Percentiles rank a stretch among this genome's conserved stretches.
Evolutionary conservation across 1,140 invertebrate species (phyloP).

Genomic region (Neuroterus valhalla): DNA sequence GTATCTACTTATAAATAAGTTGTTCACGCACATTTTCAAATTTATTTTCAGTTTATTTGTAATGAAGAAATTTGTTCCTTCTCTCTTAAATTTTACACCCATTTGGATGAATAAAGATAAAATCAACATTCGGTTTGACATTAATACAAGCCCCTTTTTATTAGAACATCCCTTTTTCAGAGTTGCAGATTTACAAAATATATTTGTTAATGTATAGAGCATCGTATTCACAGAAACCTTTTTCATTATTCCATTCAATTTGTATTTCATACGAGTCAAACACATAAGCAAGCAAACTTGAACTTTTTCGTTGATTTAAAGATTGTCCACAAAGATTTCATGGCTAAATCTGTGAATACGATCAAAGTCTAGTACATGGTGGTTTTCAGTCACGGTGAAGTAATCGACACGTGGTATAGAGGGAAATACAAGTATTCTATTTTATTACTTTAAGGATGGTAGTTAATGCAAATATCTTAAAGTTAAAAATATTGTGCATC

Average conservation of each 20-base stretch:
- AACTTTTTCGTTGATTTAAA: not conserved
- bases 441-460: slow-evolving; percentile 20
- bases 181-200: too few species aligned
- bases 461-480: slow-evolving; percentile 45
- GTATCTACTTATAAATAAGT: not conserved
- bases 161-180: too few species aligned
- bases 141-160: too few species aligned
- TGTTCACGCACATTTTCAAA: not conserved
- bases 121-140: too few species aligned
- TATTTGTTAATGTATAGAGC: too few species aligned
- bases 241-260: too few species aligned
- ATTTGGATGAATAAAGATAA: too few species aligned
- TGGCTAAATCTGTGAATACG: not conserved
- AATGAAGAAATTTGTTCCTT: too few species aligned
- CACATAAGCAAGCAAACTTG: not conserved
- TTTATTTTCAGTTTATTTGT: too few species aligned
- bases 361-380: slow-evolving; percentile 44
- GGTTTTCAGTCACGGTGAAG: slow-evolving; percentile 71
- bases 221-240: too few species aligned
- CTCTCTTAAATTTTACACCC: too few species aligned
- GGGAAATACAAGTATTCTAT: not conserved
- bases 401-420: slow-evolving; percentile 40
- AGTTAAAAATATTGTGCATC: slow-evolving; percentile 37
- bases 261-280: too few species aligned
- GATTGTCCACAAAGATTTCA: not conserved